phyloP scores from a whole-genome alignment of 2,113 vertebrate species.

The Laterallus jamaicensis region DNA sequence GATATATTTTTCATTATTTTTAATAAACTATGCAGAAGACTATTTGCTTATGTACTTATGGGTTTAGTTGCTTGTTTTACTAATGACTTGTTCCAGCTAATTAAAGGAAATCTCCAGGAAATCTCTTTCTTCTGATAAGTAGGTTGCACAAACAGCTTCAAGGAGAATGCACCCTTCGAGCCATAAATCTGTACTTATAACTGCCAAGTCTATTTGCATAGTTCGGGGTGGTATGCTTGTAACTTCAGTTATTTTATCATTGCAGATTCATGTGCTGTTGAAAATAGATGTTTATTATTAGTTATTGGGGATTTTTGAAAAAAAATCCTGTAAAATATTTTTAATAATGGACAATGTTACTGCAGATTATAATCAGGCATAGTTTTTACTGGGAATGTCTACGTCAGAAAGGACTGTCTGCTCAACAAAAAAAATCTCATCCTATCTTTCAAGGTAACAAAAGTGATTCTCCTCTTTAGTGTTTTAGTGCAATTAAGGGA shows the following conservation, averaged over 20 bases:
- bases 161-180: conserved; percentile 48
- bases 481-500: neutral
- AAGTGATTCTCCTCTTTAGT: neutral
- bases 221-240: neutral
- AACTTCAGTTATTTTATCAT: neutral
- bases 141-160: conserved; percentile 59
- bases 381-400: neutral
- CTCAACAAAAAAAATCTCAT: neutral
- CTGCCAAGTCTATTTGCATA: neutral
- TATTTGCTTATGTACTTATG: neutral
- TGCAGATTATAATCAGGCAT: neutral
- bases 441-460: neutral
- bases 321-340: neutral
- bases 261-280: neutral
- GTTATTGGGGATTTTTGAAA: neutral
- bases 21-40: neutral
- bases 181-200: neutral
- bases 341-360: neutral
- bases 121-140: conserved; percentile 48
- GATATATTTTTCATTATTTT: neutral
- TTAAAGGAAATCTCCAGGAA: conserved; percentile 60
- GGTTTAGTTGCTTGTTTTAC: conserved; percentile 49
- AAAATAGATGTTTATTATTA: neutral
- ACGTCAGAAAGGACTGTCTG: neutral
- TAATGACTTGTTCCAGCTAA: conserved; percentile 37